Base-by-base conservation (phyloP, 1,140 invertebrate species). In the Zaprionus gabonicus region DNA sequence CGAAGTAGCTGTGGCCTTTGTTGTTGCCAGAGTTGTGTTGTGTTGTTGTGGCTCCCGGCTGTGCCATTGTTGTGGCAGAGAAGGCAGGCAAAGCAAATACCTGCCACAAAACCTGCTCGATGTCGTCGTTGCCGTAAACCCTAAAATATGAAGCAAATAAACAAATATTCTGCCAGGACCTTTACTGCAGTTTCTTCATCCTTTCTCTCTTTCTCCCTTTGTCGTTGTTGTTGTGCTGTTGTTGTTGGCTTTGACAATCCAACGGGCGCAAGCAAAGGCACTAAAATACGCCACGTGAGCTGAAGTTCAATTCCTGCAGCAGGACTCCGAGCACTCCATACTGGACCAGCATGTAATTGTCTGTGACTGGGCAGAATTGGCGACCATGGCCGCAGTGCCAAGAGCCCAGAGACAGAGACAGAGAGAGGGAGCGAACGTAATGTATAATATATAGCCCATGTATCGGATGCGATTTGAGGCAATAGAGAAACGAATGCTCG, bases 101-200 rank as follows among this genome's bases (percentile, higher is more conserved):
- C 86, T 90, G 85, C 78, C 81, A 84, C 85, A 81, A 82, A 81
- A 88, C 78, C 85, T 90, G 84, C 51, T 88, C 78, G 75, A 90
- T 84, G 84, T 88, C 83, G 84, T 87, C 81, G 76, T 78, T 74
- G 78, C 51, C 76, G 83, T 88, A 90, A 81, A 81, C 79, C 78
- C 79, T 90, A 91, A 90, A 90, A 90, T 90, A 90, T 90, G 82
- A 69, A 85, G 85, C 85, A 90, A 90, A 90, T 90, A 90, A 90
- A 90, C 85, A 90, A 90, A 90, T 90, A 88, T 85, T 80, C 76
- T 71, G 75, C 34, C 81, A 76, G 79, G 67, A 71, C 72, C 60
- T 53, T 76, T 72, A 68, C 28, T 74, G 69, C 65, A 71, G 53
- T 68, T 59, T 23, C 53, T 56, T 34, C 53, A 46, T 34, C 31